A percentile compares a stretch with the other conserved stretches of the same genome.
These are phyloP conservation scores for Entelurus aequoreus DNA, from an alignment of 2,113 vertebrate genomes.

Conservation along the genomic window DNA sequence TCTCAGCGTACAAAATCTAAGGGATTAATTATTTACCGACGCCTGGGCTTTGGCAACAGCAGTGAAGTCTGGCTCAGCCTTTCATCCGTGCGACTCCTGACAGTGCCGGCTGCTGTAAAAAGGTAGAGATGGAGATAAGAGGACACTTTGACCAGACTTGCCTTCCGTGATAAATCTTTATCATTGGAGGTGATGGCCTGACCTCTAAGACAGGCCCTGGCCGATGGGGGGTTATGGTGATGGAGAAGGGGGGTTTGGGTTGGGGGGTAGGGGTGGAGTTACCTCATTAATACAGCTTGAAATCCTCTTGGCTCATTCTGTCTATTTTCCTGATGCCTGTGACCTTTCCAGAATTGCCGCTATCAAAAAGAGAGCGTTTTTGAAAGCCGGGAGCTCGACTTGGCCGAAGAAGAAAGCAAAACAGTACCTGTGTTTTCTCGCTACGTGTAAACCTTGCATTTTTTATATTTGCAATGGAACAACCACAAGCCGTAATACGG, in stretches of 20 bases:
- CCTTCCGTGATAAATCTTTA: conserved; percentile 77
- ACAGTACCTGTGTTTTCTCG: background rate
- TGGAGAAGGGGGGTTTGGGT: conserved; percentile 9
- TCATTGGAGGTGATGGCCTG: conserved; percentile 78
- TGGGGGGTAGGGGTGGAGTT: conserved; percentile 39
- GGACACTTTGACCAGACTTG: conserved; percentile 67
- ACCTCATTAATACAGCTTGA: conserved; percentile 80
- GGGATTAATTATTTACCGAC: conserved; percentile 74
- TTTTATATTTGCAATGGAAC: too few relatives aligned
- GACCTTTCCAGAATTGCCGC: conserved; percentile 73
- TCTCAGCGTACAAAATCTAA: conserved; percentile 74
- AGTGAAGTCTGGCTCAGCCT: conserved; percentile 59
- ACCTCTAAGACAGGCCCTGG: conserved; percentile 70
- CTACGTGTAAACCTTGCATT: too few relatives aligned
- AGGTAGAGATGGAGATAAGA: conserved; percentile 71
- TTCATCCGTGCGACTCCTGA: conserved; percentile 70
- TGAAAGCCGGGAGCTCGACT: conserved; percentile 45
- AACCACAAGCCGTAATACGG: too few relatives aligned
- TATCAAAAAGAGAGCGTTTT: conserved; percentile 66
- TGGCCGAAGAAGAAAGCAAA: conserved; percentile 16
- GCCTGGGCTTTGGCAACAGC: conserved; percentile 56
- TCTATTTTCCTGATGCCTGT: conserved; percentile 72
- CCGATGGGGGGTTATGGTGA: conserved; percentile 1
- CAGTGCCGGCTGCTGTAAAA: conserved; percentile 69
- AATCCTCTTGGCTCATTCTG: conserved; percentile 70